Conservation (phyloP, 2,113 vertebrate genomes). For the Ibidorhyncha struthersii region DNA sequence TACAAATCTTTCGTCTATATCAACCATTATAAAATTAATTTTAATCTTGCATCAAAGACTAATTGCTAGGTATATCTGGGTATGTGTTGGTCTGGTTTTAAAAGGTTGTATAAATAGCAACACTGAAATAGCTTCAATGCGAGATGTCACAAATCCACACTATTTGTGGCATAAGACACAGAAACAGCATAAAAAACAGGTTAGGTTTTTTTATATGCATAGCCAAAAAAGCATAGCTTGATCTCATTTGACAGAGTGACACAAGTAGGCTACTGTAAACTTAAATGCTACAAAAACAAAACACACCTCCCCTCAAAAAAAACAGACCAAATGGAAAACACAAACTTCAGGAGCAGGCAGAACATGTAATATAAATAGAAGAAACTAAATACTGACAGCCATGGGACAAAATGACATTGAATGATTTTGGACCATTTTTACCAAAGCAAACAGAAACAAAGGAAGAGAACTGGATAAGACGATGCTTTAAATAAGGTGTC, state of each 20-base stretch:
- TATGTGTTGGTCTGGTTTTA: neutral
- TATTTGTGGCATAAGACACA: neutral
- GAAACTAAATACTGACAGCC: neutral
- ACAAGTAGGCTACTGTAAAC: slow-evolving; percentile 8
- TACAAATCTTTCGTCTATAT: neutral
- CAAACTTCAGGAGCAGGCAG: neutral
- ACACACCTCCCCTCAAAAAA: neutral
- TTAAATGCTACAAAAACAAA: neutral
- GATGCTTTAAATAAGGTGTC: neutral
- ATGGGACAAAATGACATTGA: neutral
- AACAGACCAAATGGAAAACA: neutral
- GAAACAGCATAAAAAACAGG: neutral
- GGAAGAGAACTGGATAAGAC: neutral
- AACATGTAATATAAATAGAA: neutral
- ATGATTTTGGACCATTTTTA: neutral
- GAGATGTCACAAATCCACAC: neutral
- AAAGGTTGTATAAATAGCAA: neutral
- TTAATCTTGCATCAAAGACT: neutral
- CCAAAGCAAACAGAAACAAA: neutral
- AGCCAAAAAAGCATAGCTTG: neutral
- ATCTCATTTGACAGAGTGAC: neutral
- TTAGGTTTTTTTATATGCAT: slow-evolving; percentile 18
- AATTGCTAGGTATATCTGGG: neutral
- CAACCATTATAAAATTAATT: neutral
- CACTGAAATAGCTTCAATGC: neutral